Percentiles rank a stretch among this genome's conserved stretches.
Evolutionary conservation across 2,888 invertebrate genomes (phyloP).

Genomic region (Atherix ibis): DNA sequence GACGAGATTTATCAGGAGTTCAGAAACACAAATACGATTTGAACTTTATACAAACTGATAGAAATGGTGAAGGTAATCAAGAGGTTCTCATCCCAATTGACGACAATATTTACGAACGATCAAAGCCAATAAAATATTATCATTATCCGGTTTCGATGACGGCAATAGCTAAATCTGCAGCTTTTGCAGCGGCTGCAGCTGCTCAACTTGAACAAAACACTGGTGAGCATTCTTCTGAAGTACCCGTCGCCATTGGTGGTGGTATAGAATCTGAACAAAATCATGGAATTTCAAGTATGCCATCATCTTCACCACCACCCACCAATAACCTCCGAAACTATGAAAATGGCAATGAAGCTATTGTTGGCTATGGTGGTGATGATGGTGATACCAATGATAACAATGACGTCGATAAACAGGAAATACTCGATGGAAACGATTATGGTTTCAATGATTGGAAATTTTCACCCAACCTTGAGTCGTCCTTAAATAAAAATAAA

Average conservation of each 20-base stretch:
- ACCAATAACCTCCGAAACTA: conserved; percentile 1
- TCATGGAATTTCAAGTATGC: too few relatives aligned
- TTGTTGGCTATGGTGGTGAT: not conserved
- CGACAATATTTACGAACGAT: conserved; percentile 1
- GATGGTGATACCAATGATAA: conserved; percentile 2
- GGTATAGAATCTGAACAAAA: too few relatives aligned
- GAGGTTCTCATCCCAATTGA: not conserved
- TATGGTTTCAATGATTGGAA: conserved; percentile 1
- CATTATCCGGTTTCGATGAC: too few relatives aligned
- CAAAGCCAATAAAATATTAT: too few relatives aligned
- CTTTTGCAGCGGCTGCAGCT: too few relatives aligned
- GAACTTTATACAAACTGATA: too few relatives aligned
- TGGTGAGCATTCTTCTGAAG: not conserved
- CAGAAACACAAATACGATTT: too few relatives aligned
- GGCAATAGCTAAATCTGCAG: too few relatives aligned
- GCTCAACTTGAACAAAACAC: too few relatives aligned
- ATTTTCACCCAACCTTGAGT: not conserved
- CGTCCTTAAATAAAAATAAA: too few relatives aligned
- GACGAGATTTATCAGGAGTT: not conserved
- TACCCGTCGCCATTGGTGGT: too few relatives aligned
- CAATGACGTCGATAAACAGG: conserved; percentile 5
- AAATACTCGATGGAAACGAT: conserved; percentile 5
- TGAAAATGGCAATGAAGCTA: conserved; percentile 6
- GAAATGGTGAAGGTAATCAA: not conserved
- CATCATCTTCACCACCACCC: not conserved